Conservation (phyloP, 1,140 invertebrate genomes). For the Macrobrachium rosenbergii region DNA sequence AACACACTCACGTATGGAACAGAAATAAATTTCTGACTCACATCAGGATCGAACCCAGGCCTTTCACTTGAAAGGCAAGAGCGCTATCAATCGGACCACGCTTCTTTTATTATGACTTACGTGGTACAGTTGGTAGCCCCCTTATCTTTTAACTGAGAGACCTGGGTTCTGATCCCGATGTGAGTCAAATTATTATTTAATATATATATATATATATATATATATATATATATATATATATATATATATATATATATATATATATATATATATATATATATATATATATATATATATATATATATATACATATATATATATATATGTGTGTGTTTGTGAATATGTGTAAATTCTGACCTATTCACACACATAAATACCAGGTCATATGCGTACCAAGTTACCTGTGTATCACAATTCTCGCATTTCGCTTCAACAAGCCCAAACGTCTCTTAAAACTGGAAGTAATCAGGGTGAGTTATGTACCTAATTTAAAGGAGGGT, state of each 20-base stretch:
- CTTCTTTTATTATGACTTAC: too few relatives aligned
- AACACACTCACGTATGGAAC: too few relatives aligned
- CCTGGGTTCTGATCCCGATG: too few relatives aligned
- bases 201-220: not conserved
- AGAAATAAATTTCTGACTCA: too few relatives aligned
- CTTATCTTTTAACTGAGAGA: too few relatives aligned
- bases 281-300: not conserved
- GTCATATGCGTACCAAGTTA: not conserved
- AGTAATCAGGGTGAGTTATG: too few relatives aligned
- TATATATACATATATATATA: not conserved
- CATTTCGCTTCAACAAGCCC: not conserved
- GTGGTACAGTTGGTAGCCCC: too few relatives aligned
- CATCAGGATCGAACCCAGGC: too few relatives aligned
- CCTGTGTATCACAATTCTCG: not conserved
- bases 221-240: not conserved
- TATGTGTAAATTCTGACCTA: not conserved
- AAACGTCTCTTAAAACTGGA: not conserved
- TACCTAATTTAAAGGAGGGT: too few relatives aligned
- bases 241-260: not conserved
- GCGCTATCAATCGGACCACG: too few relatives aligned
- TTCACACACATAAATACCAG: not conserved
- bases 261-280: constrained; percentile 22
- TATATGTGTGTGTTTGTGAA: not conserved
- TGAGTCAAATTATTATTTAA: too few relatives aligned
- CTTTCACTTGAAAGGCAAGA: too few relatives aligned